Conservation (phyloP, 1,140 invertebrate genomes). For the Piezodorus guildinii region DNA sequence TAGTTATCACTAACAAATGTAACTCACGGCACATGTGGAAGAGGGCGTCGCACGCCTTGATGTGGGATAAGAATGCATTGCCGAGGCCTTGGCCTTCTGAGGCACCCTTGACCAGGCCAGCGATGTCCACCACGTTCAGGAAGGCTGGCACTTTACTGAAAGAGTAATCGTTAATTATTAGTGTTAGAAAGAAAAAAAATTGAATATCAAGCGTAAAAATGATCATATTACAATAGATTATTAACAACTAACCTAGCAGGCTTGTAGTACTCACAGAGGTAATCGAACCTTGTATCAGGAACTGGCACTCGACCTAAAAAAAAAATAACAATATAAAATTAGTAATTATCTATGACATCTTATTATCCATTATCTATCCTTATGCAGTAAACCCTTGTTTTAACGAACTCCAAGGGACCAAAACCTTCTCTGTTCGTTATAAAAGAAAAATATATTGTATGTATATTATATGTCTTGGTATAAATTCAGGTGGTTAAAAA, state of each 20-base stretch:
- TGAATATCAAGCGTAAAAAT: background rate
- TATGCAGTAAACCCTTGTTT: too few relatives aligned
- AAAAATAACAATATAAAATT: slow-evolving; percentile 30
- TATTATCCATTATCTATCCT: too few relatives aligned
- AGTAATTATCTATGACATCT: too few relatives aligned
- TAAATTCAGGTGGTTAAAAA: too few relatives aligned
- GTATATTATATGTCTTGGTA: too few relatives aligned
- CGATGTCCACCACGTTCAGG: slow-evolving; percentile 96
- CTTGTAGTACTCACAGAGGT: slow-evolving; percentile 85
- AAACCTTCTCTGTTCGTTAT: too few relatives aligned
- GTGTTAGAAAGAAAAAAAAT: background rate
- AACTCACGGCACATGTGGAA: slow-evolving; percentile 93
- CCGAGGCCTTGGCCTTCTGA: slow-evolving; percentile 96
- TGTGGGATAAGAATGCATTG: slow-evolving; percentile 97
- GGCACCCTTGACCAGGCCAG: slow-evolving; percentile 94
- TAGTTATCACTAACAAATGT: background rate
- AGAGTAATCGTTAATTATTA: background rate
- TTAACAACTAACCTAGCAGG: slow-evolving; percentile 65
- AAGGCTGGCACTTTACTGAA: slow-evolving; percentile 92
- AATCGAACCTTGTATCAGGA: slow-evolving; percentile 89
- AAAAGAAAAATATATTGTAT: too few relatives aligned
- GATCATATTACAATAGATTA: background rate
- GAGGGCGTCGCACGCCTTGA: slow-evolving; percentile 97
- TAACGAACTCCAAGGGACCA: too few relatives aligned
- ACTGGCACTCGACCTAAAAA: slow-evolving; percentile 91